Base-by-base conservation (phyloP, 2,797 vertebrate genomes). In the Myotis pilosus region DNA sequence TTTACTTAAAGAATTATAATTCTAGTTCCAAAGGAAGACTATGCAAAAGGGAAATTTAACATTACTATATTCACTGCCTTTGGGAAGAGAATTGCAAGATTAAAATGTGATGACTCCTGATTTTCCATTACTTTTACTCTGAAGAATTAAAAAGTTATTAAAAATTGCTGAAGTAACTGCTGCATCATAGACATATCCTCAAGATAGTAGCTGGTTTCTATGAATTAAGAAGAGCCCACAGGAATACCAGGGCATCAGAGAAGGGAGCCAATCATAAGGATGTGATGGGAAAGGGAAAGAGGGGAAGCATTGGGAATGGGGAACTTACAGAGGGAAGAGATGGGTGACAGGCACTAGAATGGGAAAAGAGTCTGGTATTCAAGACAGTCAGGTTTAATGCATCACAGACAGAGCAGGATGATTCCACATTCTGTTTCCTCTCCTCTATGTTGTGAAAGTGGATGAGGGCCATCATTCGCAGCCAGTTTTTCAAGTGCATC, bases 401-500 rank as follows among this genome's bases (percentile, higher is more conserved):
- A 76, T 87, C 55, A 62, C 55, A 83, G 68, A 89, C 88, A 94
- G 72, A 51, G 22, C 41, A 87, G 33, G 33, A 90, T 49, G 38
- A 66, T 7, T 78, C 44, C 12, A 66, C 69, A 82, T 41, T 62
- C 94, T 66, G 33, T 53, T 75, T 64, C 64, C 89, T 90, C 64
- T 86, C 66, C 78, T 94, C 64, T 28, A 55, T 5, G 66, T 44
- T 82, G 66, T 33, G 25, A 80, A 87, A 95, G 28, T 93, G 84
- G 74, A 36, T 62, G 47, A 60, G 16, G 41, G 92, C 91, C 92
- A 96, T 44, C 83, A 3, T 89, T 91, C 80, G 81, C 94, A 94
- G 89, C 95, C 94, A 95, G 84, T 16, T 53, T 96, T 23, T 85
- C 81, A 97, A 97, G 93, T 93, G 69, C 36, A 87, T 55, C 64